Evolutionary conservation across 2,797 vertebrate genomes (phyloP).

Genomic region (Aeoliscus strigatus): DNA sequence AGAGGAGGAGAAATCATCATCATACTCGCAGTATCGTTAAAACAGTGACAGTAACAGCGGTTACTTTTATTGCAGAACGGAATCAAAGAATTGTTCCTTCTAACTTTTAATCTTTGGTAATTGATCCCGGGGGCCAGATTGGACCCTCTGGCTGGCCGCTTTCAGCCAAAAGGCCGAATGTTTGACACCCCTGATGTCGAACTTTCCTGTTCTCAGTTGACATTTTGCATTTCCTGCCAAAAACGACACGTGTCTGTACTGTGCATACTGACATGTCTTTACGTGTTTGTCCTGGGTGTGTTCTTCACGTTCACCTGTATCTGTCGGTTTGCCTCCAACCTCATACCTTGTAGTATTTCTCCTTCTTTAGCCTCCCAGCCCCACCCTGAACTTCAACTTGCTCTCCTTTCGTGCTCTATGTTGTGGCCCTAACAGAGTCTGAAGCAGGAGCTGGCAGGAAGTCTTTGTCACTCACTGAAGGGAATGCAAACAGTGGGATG

Average conservation of each 20-base stretch:
- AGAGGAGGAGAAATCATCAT: no score
- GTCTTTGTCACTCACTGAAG: constrained; percentile 26
- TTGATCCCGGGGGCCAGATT: no score
- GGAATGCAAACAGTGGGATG: constrained; percentile 30
- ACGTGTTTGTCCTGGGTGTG: constrained; percentile 17
- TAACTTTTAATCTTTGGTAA: no score
- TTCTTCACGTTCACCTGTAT: constrained; percentile 26
- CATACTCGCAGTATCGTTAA: no score
- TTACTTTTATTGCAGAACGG: no score
- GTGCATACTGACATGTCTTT: not conserved
- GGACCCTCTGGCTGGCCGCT: no score
- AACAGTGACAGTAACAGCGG: no score
- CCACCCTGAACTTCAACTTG: constrained; percentile 23
- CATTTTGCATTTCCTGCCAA: not conserved
- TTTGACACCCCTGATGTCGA: no score
- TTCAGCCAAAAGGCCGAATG: no score
- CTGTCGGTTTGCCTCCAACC: constrained; percentile 25
- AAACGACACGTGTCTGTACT: constrained; percentile 2
- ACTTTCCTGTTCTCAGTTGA: no score
- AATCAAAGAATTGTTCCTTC: no score
- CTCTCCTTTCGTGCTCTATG: constrained; percentile 48
- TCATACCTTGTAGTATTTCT: constrained; percentile 3
- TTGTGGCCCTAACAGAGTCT: constrained; percentile 11
- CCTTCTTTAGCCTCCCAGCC: constrained; percentile 16
- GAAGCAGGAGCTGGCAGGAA: constrained; percentile 44